These are phyloP conservation scores for Lagopus leucura DNA, from an alignment of 2,113 vertebrate genomes.

Conservation along the genomic window DNA sequence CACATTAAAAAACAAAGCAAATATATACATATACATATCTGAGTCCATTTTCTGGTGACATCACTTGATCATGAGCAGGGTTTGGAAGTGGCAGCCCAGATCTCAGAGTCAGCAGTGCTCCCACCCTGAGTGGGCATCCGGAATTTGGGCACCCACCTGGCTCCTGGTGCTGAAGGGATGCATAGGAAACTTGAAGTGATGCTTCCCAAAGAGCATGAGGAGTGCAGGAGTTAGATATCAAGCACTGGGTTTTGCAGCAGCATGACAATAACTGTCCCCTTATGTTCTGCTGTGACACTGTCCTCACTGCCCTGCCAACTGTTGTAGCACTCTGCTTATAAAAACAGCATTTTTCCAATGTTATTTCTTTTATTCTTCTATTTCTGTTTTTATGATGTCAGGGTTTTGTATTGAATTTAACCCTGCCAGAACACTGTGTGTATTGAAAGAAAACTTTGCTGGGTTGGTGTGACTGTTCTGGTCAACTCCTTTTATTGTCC, in stretches of 20 bases:
- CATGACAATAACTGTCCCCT: not conserved
- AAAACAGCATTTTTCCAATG: not conserved
- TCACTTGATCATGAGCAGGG: not conserved
- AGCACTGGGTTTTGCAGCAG: not conserved
- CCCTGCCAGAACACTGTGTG: not conserved
- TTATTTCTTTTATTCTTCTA: not conserved
- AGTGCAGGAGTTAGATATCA: constrained; percentile 19
- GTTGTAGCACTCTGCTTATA: not conserved
- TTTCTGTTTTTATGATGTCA: not conserved
- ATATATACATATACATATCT: not conserved
- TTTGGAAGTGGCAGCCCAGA: constrained; percentile 1
- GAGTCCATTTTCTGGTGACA: not conserved
- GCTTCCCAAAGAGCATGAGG: not conserved
- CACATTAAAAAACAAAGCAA: not conserved
- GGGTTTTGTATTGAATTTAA: not conserved
- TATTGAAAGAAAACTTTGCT: not conserved
- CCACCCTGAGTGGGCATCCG: no score
- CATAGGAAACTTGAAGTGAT: constrained; percentile 33
- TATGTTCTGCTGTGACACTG: not conserved
- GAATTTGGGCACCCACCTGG: constrained; percentile 50
- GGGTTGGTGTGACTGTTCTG: not conserved
- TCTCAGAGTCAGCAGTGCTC: not conserved
- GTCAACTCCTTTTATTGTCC: not conserved
- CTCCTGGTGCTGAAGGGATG: constrained; percentile 58
- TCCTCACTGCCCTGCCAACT: not conserved